Percentiles rank a stretch among this genome's conserved stretches.
Conservation (phyloP, 2,797 vertebrate genomes). For the Acrossocheilus wenchowensis region DNA sequence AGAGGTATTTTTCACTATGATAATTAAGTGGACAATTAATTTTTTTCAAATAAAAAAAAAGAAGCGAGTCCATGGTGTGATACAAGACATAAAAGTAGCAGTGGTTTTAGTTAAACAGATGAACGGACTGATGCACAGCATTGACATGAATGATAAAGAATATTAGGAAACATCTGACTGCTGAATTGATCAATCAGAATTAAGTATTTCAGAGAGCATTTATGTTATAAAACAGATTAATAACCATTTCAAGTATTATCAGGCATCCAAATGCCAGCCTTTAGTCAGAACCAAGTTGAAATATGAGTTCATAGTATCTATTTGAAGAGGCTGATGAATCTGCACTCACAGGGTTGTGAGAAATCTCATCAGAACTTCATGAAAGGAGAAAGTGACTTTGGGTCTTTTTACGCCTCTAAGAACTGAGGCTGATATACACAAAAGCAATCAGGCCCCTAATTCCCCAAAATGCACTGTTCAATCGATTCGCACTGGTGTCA, state of each 20-base stretch:
- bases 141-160: background rate
- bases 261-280: background rate
- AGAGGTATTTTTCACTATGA: background rate
- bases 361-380: constrained; percentile 14
- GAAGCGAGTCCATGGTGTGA: background rate
- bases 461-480: constrained; percentile 48
- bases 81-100: background rate
- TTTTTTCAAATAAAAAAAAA: background rate
- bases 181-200: background rate
- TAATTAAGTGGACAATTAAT: too few species aligned
- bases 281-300: constrained; percentile 1
- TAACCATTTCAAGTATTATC: constrained; percentile 14
- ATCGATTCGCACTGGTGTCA: constrained; percentile 35
- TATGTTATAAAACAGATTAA: background rate
- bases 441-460: constrained; percentile 53
- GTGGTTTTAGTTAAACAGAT: background rate
- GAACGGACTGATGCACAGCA: background rate
- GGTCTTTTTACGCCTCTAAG: constrained; percentile 7
- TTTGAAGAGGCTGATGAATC: constrained; percentile 16
- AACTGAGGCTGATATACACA: constrained; percentile 42
- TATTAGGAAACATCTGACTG: background rate
- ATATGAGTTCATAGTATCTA: constrained; percentile 1
- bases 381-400: constrained; percentile 3
- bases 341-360: background rate
- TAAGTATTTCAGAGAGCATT: background rate